Base-by-base conservation (phyloP, 1,140 invertebrate genomes). In the Ceratoteleas bidentatus region DNA sequence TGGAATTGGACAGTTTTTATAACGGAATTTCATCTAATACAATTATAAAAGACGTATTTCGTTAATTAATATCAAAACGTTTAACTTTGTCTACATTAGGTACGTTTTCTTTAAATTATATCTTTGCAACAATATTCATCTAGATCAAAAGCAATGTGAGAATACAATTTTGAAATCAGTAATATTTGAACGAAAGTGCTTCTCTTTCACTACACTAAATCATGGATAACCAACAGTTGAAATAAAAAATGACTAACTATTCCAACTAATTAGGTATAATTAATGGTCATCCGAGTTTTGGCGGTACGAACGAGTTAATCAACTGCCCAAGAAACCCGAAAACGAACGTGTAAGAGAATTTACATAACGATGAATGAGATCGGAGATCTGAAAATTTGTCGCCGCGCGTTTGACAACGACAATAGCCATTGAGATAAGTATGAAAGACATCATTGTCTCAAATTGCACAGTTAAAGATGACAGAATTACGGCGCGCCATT, bases 381-480 rank as follows among this genome's bases (percentile, higher is more conserved):
- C 16, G 40, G 6, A 32, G 11, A 60, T 10, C 32, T 14, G 43
- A 36, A 38, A 54, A 69, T 64, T 74, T 64, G 70, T 64, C 60
- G 54, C 4, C 13, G 0, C 13, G 7, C 16, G 13, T 76, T 69
- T 64, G 64, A 56, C 16, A 40, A 1, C 13, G 8, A 69, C 74
- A 72, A 58, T 58, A 47, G 38, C 60, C 66, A 61, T 66, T 68
- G 50, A 73, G 50, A 7, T 13, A 38, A 36, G 38, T 64, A 68
- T 80, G 69, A 73, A 69, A 80, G 69, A 80, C 57, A 64, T 47
- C 47, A 68, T 80, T 80, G 76, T 73, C 43, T 69, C 34, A 81
- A 81, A 81, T 69, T 62, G 69, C 64, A 70, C 64, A 74, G 70
- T 81, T 80, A 68, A 74, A 81, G 58, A 69, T 69, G 70, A 74